Evolutionary conservation across 2,113 vertebrate species (phyloP), one percentile per base, ranked within the genome.

Genomic region (Stomatorhinus ivindoensis): DNA sequence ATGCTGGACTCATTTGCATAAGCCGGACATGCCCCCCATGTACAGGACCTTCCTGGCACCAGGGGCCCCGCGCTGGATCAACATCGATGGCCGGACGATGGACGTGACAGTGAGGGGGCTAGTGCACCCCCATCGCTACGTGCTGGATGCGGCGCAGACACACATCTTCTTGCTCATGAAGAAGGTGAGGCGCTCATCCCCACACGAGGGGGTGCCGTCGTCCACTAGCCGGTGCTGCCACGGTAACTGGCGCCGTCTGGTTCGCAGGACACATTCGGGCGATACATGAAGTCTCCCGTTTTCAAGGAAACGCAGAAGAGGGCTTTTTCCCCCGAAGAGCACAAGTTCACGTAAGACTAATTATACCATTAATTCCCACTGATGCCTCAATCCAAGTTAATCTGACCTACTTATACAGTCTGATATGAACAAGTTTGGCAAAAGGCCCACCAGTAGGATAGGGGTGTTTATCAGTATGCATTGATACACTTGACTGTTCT

Each of bases 91-190:
- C 65, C 96, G 97, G 89, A 99, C 98, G 2, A 99, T 99, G 98
- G 98, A 97, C 83, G 95, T 99, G 93, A 99, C 98, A 0, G 97
- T 99, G 91, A 98, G 96, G 90, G 98, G 98, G 47, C 94, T 99
- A 93, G 94, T 97, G 0, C 97, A 98, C 90, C 98, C 98, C 65
- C 98, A 99, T 88, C 97, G 98, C 69, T 98, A 98, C 0, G 98
- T 99, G 88, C 96, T 99, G 91, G 98, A 99, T 0, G 98, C 97
- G 0, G 98, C 98, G 0, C 98, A 99, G 91, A 99, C 97, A 0
- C 98, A 99, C 91, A 98, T 99, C 91, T 99, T 99, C 93, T 95
- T 99, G 97, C 97, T 99, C 90, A 99, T 99, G 98, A 99, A 99
- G 92, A 99, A 99, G 97, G 98, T 99, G 15, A 19, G 39, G 50